These are phyloP conservation scores for Psittacula echo DNA, from an alignment of 2,797 vertebrate genomes.

Conservation along the genomic window DNA sequence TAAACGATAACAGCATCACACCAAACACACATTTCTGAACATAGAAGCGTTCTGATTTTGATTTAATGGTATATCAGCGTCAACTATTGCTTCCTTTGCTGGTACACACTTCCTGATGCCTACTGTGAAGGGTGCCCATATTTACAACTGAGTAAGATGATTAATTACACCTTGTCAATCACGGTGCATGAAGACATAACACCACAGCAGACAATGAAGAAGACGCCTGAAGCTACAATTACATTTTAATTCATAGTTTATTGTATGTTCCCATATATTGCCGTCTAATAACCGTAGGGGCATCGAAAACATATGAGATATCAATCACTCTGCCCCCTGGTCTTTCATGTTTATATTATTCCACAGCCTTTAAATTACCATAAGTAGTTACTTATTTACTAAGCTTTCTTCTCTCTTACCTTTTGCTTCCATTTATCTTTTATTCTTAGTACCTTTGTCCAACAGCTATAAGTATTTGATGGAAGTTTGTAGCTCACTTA, in stretches of 20 bases:
- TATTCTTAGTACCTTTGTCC: conserved; percentile 69
- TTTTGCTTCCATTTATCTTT: conserved; percentile 70
- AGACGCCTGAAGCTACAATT: conserved; percentile 83
- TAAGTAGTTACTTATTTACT: conserved; percentile 66
- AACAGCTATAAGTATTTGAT: conserved; percentile 72
- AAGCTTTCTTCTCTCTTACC: conserved; percentile 67
- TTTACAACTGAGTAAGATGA: conserved; percentile 86
- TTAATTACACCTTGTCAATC: conserved; percentile 87
- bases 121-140: conserved; percentile 82
- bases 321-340: conserved; percentile 79
- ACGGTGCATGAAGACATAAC: conserved; percentile 86
- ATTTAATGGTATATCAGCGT: conserved; percentile 81
- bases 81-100: conserved; percentile 82
- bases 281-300: conserved; percentile 80
- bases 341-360: conserved; percentile 68
- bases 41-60: conserved; percentile 75
- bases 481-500: conserved; percentile 77
- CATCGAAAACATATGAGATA: conserved; percentile 77
- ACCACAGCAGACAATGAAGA: conserved; percentile 84
- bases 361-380: conserved; percentile 62
- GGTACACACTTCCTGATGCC: conserved; percentile 83
- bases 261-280: conserved; percentile 82
- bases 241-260: conserved; percentile 83
- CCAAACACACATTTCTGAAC: conserved; percentile 82
- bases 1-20: conserved; percentile 82